Percentiles rank a stretch among this genome's conserved stretches.
phyloP scores from a whole-genome alignment of 2,888 invertebrate species.

The Mactromeris polynyma region DNA sequence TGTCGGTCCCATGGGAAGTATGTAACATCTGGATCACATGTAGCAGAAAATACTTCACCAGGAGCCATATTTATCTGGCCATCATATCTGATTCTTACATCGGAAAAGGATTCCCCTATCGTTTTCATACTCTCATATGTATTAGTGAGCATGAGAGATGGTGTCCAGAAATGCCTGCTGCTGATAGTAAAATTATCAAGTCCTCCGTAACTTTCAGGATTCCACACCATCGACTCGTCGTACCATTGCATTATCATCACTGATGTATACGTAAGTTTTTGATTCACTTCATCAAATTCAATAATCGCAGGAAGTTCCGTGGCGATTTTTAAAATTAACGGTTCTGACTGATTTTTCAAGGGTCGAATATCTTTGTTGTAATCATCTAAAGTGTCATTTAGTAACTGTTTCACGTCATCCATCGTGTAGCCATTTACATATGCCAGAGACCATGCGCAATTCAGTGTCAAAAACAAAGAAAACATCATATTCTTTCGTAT shows the following conservation, averaged over 20 bases:
- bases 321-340: slow-evolving; percentile 18
- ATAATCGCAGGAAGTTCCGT: slow-evolving; percentile 51
- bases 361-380: slow-evolving; percentile 57
- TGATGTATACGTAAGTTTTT: slow-evolving; percentile 52
- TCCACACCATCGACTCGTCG: slow-evolving; percentile 55
- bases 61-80: neutral
- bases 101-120: neutral
- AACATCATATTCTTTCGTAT: neutral
- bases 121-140: slow-evolving; percentile 14
- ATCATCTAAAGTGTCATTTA: neutral
- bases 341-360: slow-evolving; percentile 3
- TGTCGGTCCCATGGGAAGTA: slow-evolving; percentile 39
- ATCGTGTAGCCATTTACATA: neutral
- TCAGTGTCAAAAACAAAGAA: neutral
- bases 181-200: slow-evolving; percentile 24
- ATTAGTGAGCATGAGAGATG: slow-evolving; percentile 46
- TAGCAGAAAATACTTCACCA: slow-evolving; percentile 23
- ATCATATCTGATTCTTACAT: neutral
- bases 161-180: slow-evolving; percentile 57
- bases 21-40: slow-evolving; percentile 23
- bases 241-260: slow-evolving; percentile 50
- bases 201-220: slow-evolving; percentile 25
- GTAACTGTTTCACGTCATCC: neutral
- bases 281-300: slow-evolving; percentile 61
- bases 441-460: neutral